Evolutionary conservation across 2,797 vertebrate genomes (phyloP).

Genomic region (Myotis myotis): DNA sequence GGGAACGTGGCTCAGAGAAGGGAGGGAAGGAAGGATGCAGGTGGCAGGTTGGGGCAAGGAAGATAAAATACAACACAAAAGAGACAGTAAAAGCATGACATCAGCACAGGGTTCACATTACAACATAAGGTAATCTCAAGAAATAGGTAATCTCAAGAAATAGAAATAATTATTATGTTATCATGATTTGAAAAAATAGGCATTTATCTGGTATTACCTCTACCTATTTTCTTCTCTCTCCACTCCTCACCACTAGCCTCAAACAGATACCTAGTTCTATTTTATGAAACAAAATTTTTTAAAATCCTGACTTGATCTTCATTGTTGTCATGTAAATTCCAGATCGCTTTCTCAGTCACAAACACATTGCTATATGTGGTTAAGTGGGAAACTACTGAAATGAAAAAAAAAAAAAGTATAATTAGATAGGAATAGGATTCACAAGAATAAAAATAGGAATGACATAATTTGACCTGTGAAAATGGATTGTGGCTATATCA

Average conservation of each 20-base stretch:
- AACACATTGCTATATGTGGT: neutral
- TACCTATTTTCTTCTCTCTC: neutral
- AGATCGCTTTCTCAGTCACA: neutral
- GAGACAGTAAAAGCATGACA: neutral
- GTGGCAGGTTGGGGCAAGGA: neutral
- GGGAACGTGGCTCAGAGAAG: neutral
- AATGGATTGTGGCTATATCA: neutral
- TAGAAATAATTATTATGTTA: neutral
- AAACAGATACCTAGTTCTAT: neutral
- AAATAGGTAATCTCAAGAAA: neutral
- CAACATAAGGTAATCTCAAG: neutral
- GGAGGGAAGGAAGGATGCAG: neutral
- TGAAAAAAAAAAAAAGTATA: neutral
- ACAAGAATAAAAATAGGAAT: neutral
- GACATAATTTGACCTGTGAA: neutral
- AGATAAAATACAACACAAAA: neutral
- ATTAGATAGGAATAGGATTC: neutral
- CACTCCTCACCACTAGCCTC: neutral
- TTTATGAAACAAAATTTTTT: constrained; percentile 19
- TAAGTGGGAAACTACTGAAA: constrained; percentile 2
- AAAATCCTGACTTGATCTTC: neutral
- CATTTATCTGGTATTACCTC: neutral
- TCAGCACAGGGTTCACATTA: neutral
- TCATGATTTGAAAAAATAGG: neutral
- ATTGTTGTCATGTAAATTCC: neutral